Base-by-base conservation (phyloP, 2,888 invertebrate species). In the Hydraecia micacea region DNA sequence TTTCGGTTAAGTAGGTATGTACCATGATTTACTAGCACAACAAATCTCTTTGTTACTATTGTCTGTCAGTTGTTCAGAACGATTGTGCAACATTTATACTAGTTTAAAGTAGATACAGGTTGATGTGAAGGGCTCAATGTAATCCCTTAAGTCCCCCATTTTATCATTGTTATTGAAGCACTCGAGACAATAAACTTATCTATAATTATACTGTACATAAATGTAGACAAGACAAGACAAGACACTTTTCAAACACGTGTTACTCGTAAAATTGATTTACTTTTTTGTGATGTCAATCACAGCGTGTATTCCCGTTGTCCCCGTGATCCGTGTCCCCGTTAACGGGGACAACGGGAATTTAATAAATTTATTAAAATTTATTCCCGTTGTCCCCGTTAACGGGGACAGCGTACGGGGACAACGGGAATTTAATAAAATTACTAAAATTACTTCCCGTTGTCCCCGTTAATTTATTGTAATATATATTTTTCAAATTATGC, bases 161-260 rank as follows among this genome's bases (percentile, higher is more conserved):
- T 73, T 83, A 81, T 85, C 76, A 66, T 63, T 66, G 70, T 46
- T 75, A 63, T 80, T 68, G 66, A 46, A 72, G n/a, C 49, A 81
- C 62, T 66, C 18, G 25, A 55, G 55, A 55, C 11, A n/a, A 11
- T 55, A 55, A 55, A 11, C 25, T 11, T 55, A 62, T 9, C 62
- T 32, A 62, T 5, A n/a, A n/a, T n/a, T n/a, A 21, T 36, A 9
- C 32, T 21, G 62, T 65, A 66, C 5, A 39, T n/a, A 66, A 39
- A 70, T 46, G 18, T n/a, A n/a, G n/a, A n/a, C n/a, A n/a, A n/a
- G n/a, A n/a, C n/a, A n/a, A n/a, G 4, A 32, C 4, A 42, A 32
- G 2, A 21, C 18, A 46, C 15, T 25, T 36, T 55, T 36, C 4
- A 21, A 62, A 84, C 70, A 82, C 62, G 79, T 79, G 73, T 42